Base-by-base conservation (phyloP, 2,797 vertebrate genomes). In the Chrysocyon brachyurus region DNA sequence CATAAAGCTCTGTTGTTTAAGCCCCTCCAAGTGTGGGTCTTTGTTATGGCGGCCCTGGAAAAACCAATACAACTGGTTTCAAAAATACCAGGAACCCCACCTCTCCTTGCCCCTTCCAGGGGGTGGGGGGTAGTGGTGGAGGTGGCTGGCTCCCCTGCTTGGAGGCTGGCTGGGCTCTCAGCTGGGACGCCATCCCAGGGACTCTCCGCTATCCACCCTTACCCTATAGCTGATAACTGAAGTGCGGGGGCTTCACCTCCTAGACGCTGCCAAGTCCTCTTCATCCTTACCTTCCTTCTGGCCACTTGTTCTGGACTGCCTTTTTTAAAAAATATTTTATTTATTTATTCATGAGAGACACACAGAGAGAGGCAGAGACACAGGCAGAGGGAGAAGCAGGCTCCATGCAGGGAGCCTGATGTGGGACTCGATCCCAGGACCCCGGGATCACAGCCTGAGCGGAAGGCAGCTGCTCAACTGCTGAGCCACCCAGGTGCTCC, bases 271-370 rank as follows among this genome's bases (percentile, higher is more conserved):
- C 63, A 72, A 26, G 54, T n/a, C 54, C 54, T 12, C 22, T 56
- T 77, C 31, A 19, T 15, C 31, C 79, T 2, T 5, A 91, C 31
- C 52, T 87, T n/a, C 54, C 22, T 81, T 68, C 33, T 33, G 79
- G 72, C 85, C 22, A 57, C 79, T n/a, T 64, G 57, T 52, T 81
- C 85, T 33, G 33, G 59, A 31, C 84, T 72, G 31, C 84, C 57
- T 81, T 46, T 36, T 36, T 36, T 36, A 3, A 36, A 36, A 36
- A 36, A 36, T 36, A 36, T 46, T 46, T 46, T 46, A 46, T 46
- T 46, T 46, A 46, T 46, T 46, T 46, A 46, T 46, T 46, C 40
- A 46, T 46, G 40, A 46, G 40, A 46, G 40, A 40, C 40, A 40
- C 40, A 40, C 40, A 40, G 40, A 40, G 40, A 40, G 40, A 40